Evolutionary conservation across 1,140 invertebrate species (phyloP), one percentile per base, ranked within the genome.

Genomic region (Euglossa dilemma): DNA sequence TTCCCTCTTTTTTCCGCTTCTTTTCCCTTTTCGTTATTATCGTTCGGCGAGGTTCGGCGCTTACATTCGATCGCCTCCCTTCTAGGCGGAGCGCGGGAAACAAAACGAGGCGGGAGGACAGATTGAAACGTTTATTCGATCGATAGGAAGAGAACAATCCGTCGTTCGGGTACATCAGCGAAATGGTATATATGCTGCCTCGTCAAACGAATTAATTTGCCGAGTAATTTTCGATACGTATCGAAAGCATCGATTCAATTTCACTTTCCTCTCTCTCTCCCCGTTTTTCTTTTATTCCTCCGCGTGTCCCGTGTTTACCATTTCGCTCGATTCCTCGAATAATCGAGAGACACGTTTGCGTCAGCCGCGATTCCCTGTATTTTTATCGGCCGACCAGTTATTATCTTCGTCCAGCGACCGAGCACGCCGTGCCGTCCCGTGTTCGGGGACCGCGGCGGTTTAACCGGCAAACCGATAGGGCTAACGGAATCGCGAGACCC

Each of bases 101-200:
- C 50, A 50, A 67, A 67, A 59, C 63, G 47, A 25, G 28, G 7
- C 12, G 11, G 59, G 12, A 14, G 47, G 63, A 67, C 52, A 50
- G 54, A 82, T 82, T n/a, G 80, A 76, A 82, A 67, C 63, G 80
- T 76, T 76, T 47, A 52, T 76, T 82, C 80, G 36, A 82, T 82
- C 73, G 80, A 82, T 76, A 52, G 72, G 54, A 67, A 52, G 45
- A 50, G 73, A 76, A 82, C 80, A 28, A 82, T 82, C 52, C n/a
- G 73, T 76, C 72, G 43, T 25, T 57, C 63, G 45, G n/a, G 16
- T 45, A 43, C 56, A 50, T 57, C 25, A 18, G n/a, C 59, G 59
- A 63, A 43, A 50, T 43, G 66, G 18, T 59, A 18, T 20, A 43
- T 12, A 54, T 45, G 1, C 25, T 54, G 43, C 54, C 20, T 20